These are phyloP conservation scores for Rutpela maculata DNA, from an alignment of 2,888 invertebrate species.

Conservation along the genomic window DNA sequence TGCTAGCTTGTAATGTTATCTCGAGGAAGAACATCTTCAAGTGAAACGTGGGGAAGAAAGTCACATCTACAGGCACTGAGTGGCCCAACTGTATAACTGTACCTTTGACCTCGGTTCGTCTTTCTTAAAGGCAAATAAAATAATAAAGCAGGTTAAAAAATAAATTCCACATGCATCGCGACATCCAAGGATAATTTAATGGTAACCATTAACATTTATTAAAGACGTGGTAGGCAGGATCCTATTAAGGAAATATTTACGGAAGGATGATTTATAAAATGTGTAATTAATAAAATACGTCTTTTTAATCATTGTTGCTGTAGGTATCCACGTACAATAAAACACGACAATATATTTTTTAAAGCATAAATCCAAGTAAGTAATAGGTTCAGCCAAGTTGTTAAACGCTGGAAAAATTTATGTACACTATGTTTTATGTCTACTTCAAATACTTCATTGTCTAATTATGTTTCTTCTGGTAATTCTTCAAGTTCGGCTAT, in stretches of 20 bases:
- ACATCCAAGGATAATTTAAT: conserved; percentile 35
- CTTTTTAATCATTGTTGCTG: neutral
- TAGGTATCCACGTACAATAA: too few relatives aligned
- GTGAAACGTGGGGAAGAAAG: conserved; percentile 35
- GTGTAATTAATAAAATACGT: neutral
- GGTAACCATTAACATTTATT: conserved; percentile 21
- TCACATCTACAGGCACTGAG: conserved; percentile 36
- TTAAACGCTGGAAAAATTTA: too few relatives aligned
- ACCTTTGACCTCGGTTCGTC: conserved; percentile 61
- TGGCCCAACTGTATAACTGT: conserved; percentile 60
- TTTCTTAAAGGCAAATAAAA: conserved; percentile 55
- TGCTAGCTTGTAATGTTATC: conserved; percentile 42
- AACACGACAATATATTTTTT: too few relatives aligned
- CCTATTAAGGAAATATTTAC: neutral
- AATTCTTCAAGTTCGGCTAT: too few relatives aligned
- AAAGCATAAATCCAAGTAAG: too few relatives aligned
- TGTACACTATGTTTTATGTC: too few relatives aligned
- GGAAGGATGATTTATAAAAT: neutral
- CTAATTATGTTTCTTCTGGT: too few relatives aligned
- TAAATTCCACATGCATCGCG: conserved; percentile 48
- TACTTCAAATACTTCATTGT: too few relatives aligned
- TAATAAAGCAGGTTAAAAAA: conserved; percentile 60
- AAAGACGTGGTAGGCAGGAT: neutral
- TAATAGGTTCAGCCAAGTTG: too few relatives aligned
- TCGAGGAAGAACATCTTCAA: conserved; percentile 42